These are phyloP conservation scores for Brachyistius frenatus DNA, from an alignment of 2,113 vertebrate genomes.

Conservation along the genomic window DNA sequence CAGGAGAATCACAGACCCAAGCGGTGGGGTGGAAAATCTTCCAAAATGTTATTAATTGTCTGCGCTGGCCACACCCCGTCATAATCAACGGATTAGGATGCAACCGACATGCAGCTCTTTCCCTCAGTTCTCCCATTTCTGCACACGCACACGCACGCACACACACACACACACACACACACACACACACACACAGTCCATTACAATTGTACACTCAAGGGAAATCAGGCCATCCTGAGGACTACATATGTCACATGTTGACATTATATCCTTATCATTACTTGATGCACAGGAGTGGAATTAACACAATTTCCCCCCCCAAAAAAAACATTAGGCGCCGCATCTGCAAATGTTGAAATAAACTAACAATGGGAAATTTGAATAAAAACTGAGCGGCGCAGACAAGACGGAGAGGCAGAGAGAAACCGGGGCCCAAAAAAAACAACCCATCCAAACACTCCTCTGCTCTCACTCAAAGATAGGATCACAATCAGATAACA, in stretches of 20 bases:
- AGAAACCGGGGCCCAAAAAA: conserved; percentile 20
- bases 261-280: conserved; percentile 70
- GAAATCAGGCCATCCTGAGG: conserved; percentile 53
- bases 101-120: conserved; percentile 24
- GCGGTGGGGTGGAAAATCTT: conserved; percentile 15
- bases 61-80: conserved; percentile 7
- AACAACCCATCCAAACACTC: conserved; percentile 32
- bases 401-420: conserved; percentile 13
- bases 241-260: conserved; percentile 67
- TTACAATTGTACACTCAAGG: conserved; percentile 37
- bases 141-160: conserved; percentile 14
- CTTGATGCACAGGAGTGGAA: conserved; percentile 59
- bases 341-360: conserved; percentile 50
- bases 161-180: neutral
- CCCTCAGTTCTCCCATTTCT: conserved; percentile 14
- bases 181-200: conserved; percentile 35
- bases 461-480: conserved; percentile 44
- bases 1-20: neutral
- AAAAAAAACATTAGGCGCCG: conserved; percentile 25
- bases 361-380: conserved; percentile 46
- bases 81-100: conserved; percentile 45
- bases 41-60: conserved; percentile 24
- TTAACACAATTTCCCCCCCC: conserved; percentile 57
- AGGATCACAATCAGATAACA: conserved; percentile 64
- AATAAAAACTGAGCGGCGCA: conserved; percentile 5